Percentiles rank a stretch among this genome's conserved stretches.
Conservation (phyloP, 2,113 vertebrate species). For the Athene noctua region DNA sequence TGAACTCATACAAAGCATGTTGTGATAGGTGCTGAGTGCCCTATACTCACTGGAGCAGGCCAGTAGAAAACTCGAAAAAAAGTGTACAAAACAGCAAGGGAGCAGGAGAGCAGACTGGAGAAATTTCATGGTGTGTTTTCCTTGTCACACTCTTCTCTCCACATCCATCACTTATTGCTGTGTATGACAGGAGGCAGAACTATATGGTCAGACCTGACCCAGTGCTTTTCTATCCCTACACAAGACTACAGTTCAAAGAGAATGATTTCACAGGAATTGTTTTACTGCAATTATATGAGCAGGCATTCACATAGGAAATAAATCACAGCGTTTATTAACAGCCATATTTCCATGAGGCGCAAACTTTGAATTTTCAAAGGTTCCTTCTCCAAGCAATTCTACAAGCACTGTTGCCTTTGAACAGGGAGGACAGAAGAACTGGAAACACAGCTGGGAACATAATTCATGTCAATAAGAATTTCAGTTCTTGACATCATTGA, state of each 20-base stretch:
- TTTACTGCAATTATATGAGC: not conserved
- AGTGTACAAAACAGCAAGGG: not conserved
- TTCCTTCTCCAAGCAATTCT: not conserved
- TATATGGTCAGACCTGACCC: not conserved
- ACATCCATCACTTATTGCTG: not conserved
- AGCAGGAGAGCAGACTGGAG: not conserved
- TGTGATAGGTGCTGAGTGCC: not conserved
- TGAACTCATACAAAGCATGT: not conserved
- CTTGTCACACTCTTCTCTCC: not conserved
- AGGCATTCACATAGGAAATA: not conserved
- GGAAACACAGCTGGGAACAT: not conserved
- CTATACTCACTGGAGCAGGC: not conserved
- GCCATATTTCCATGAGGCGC: not conserved
- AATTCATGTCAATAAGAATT: not conserved
- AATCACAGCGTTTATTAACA: not conserved
- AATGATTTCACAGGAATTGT: not conserved
- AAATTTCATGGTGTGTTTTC: not conserved
- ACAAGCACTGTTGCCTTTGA: not conserved
- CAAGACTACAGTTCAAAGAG: not conserved
- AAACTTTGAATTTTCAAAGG: not conserved
- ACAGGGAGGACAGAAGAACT: not conserved
- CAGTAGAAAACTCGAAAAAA: not conserved
- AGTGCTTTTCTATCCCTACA: not conserved
- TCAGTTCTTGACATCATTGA: not conserved
- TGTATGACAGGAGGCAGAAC: not conserved